Conservation (phyloP, 2,888 invertebrate genomes). For the Ophion slaviceki region DNA sequence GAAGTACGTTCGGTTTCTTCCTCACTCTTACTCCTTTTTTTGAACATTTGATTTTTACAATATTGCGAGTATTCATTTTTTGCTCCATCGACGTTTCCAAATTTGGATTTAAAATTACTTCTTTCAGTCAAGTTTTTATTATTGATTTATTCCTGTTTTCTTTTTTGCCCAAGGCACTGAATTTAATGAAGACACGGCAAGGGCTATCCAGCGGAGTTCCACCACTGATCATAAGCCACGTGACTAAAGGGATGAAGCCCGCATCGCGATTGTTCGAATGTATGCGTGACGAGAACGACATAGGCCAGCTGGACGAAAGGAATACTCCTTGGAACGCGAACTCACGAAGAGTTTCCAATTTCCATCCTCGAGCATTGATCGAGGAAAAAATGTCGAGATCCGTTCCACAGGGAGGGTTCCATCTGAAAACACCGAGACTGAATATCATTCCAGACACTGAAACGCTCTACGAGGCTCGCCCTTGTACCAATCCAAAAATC, state of each 20-base stretch:
- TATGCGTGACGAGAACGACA: conserved; percentile 47
- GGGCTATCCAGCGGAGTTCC: conserved; percentile 71
- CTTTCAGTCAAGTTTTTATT: background rate
- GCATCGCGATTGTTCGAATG: conserved; percentile 72
- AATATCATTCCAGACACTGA: conserved; percentile 34
- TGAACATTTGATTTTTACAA: background rate
- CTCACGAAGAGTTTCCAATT: conserved; percentile 24
- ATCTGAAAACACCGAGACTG: conserved; percentile 34
- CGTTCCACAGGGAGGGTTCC: conserved; percentile 28
- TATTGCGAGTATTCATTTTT: background rate
- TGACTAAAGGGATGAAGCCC: conserved; percentile 76
- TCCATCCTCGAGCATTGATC: conserved; percentile 20
- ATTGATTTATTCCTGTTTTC: background rate
- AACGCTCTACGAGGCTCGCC: conserved; percentile 33
- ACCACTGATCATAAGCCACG: conserved; percentile 77
- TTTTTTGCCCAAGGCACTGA: conserved; percentile 73
- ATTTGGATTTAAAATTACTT: background rate
- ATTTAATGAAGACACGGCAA: conserved; percentile 79
- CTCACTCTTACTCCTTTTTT: background rate
- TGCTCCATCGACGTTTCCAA: background rate
- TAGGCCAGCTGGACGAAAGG: conserved; percentile 8
- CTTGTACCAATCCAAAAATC: conserved; percentile 18
- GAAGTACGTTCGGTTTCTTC: conserved; percentile 82
- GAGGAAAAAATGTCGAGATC: conserved; percentile 25
- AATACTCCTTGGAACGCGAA: conserved; percentile 24